phyloP scores from a whole-genome alignment of 2,113 vertebrate species.

The Pseudolaguvia tuberculata region DNA sequence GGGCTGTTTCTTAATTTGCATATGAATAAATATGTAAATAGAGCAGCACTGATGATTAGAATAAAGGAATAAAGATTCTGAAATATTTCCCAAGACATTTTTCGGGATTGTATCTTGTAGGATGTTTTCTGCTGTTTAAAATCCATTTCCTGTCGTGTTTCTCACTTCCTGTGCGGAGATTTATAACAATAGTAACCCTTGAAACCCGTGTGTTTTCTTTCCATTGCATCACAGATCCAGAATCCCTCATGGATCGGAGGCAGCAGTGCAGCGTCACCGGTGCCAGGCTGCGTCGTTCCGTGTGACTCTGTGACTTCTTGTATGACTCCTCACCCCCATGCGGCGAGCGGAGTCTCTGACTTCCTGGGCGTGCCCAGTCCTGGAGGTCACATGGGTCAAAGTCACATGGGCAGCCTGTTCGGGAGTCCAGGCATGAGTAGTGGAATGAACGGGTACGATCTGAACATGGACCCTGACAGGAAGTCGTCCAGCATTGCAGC shows the following conservation, averaged over 20 bases:
- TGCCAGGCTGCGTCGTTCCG: constrained; percentile 91
- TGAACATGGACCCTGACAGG: constrained; percentile 93
- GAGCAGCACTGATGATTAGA: not conserved
- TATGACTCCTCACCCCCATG: constrained; percentile 94
- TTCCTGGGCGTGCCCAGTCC: constrained; percentile 83
- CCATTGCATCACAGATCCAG: constrained; percentile 80
- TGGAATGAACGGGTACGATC: constrained; percentile 88
- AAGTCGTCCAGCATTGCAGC: constrained; percentile 97
- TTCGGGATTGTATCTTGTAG: no score
- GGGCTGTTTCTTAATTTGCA: not conserved
- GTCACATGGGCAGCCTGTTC: constrained; percentile 92
- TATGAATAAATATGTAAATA: not conserved
- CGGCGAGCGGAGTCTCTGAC: constrained; percentile 81
- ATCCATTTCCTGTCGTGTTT: not conserved
- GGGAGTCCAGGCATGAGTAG: constrained; percentile 79
- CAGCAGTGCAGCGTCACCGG: constrained; percentile 82
- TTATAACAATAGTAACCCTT: not conserved
- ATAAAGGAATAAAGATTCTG: not conserved
- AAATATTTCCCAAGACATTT: not conserved
- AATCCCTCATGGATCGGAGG: constrained; percentile 93
- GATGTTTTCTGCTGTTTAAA: not conserved
- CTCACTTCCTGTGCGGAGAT: not conserved
- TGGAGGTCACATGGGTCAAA: constrained; percentile 83
- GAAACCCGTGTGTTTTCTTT: not conserved
- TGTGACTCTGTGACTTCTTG: constrained; percentile 91